Base-by-base conservation (phyloP, 2,888 invertebrate species). In the Brachyptera putata region DNA sequence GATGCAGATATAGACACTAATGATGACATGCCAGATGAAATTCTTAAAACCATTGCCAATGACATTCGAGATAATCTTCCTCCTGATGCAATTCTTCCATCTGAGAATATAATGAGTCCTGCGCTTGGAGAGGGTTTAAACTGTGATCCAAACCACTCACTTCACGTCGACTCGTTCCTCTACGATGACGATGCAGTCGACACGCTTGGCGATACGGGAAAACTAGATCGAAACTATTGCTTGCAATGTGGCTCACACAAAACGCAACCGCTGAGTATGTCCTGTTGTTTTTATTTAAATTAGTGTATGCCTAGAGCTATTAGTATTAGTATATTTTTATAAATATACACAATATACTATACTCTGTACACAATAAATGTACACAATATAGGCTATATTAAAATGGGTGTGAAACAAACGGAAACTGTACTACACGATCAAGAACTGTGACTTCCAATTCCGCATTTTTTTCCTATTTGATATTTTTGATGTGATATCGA, bases 131-230 rank as follows among this genome's bases (percentile, higher is more conserved):
- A 58, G 37, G 59, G 56, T n/a, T 13, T 61, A 16, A 61, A 61
- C 25, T 62, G 58, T 53, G 58, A 60, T 25, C 56, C 61, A 5
- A 49, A 55, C 13, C 60, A 62, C 26, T 83, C 83, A 1, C 74
- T 79, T 13, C 84, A 86, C 71, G 77, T 88, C 0, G 88, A 88
- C 74, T 84, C 82, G 41, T 88, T 88, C 69, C 76, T 88, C 0
- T 87, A 84, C 75, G 82, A 84, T 66, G 84, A 86, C 63, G 78
- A 80, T 14, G 78, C 81, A 62, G 74, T 86, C 11, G 83, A 85
- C 55, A 70, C 76, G n/a, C 69, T 82, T n/a, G 76, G 76, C 37
- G 76, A 79, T 43, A 72, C 75, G 21, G 80, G 79, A 24, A 69
- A 74, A 64, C 62, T 83, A 37, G 71, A 73, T 37, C 72, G 77